Conservation (phyloP, 2,113 vertebrate species). For the Protobothrops flavoviridis region DNA sequence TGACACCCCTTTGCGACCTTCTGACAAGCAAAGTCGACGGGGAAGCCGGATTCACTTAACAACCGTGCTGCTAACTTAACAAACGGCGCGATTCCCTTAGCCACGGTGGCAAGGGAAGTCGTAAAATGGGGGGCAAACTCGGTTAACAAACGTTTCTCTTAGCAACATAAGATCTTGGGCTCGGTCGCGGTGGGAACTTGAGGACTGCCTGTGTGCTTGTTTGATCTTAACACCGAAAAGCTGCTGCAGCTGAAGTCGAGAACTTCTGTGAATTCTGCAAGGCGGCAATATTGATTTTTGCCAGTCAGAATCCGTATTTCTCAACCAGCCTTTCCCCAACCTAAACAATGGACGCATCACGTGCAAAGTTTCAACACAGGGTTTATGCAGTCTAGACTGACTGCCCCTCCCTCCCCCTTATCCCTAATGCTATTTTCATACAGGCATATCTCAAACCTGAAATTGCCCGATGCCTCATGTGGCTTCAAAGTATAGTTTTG, state of each 20-base stretch:
- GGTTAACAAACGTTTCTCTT: no score
- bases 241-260: background rate
- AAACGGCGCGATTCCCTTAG: no score
- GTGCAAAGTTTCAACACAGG: background rate
- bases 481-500: background rate
- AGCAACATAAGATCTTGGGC: no score
- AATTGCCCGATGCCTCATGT: background rate
- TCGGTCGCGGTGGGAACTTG: no score
- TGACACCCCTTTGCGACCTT: no score
- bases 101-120: no score
- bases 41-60: no score
- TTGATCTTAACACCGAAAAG: background rate
- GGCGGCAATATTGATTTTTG: background rate
- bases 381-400: background rate
- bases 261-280: background rate
- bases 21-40: no score
- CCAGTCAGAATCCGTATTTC: background rate
- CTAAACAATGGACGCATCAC: background rate
- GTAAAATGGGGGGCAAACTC: no score
- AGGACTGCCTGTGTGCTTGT: background rate
- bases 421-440: background rate
- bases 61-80: no score
- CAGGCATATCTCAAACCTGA: background rate
- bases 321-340: background rate
- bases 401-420: background rate